A percentile compares a stretch with the other conserved stretches of the same genome.
Evolutionary conservation across 2,888 invertebrate genomes (phyloP).

Genomic region (Crematogaster levior): DNA sequence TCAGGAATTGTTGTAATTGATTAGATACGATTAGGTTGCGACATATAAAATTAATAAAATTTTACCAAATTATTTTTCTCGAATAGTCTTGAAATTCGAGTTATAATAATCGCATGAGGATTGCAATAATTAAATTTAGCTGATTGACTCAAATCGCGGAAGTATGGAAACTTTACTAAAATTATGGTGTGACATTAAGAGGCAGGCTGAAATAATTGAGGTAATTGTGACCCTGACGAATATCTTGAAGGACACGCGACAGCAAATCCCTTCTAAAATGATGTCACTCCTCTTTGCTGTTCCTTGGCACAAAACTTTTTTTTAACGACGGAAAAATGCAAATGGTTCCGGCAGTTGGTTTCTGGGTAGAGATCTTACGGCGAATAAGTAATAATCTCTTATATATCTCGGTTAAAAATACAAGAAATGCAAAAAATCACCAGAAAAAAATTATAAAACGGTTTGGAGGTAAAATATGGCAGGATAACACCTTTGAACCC

Average conservation of each 20-base stretch:
- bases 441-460: not conserved
- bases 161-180: constrained; percentile 47
- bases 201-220: constrained; percentile 80
- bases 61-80: not conserved
- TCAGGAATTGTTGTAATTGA: constrained; percentile 38
- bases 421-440: not conserved
- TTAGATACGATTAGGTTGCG: not conserved
- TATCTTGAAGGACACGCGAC: constrained; percentile 75
- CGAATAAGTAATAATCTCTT: constrained; percentile 15
- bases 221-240: constrained; percentile 74
- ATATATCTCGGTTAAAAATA: not conserved
- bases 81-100: not conserved
- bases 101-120: not conserved
- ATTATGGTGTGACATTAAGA: constrained; percentile 39
- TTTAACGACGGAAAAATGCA: constrained; percentile 49
- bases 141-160: constrained; percentile 37
- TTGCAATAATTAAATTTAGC: constrained; percentile 14
- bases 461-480: not conserved
- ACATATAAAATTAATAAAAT: not conserved
- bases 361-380: constrained; percentile 9
- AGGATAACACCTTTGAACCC: not conserved
- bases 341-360: constrained; percentile 47
- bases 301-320: constrained; percentile 51
- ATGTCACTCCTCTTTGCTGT: constrained; percentile 56
- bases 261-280: constrained; percentile 68